Evolutionary conservation across 2,888 invertebrate genomes (phyloP).

Genomic region (Enchytraeus crypticus): DNA sequence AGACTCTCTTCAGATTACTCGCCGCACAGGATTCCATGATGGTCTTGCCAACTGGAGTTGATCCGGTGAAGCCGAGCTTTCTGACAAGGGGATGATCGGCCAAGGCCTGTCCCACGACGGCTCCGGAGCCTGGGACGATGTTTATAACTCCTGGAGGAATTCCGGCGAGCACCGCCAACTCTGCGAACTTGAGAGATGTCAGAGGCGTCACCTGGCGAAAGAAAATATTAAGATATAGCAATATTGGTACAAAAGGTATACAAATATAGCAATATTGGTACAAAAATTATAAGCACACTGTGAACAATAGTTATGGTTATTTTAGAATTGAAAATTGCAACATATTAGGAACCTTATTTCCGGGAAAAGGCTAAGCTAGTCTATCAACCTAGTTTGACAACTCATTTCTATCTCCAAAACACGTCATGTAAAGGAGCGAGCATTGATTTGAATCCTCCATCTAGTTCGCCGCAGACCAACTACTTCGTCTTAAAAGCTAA

Average conservation of each 20-base stretch:
- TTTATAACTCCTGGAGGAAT: slow-evolving; percentile 91
- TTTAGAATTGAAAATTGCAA: background rate
- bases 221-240: background rate
- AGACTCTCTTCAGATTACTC: slow-evolving; percentile 82
- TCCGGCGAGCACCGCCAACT: slow-evolving; percentile 78
- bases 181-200: slow-evolving; percentile 89
- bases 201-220: slow-evolving; percentile 62
- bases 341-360: no score
- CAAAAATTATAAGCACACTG: background rate
- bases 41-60: slow-evolving; percentile 78
- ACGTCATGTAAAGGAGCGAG: no score
- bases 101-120: slow-evolving; percentile 73
- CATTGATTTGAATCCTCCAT: no score
- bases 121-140: slow-evolving; percentile 74
- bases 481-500: no score
- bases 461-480: no score
- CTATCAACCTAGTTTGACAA: no score
- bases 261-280: background rate
- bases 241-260: background rate
- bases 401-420: no score
- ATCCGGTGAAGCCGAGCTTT: slow-evolving; percentile 92
- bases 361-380: no score
- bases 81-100: slow-evolving; percentile 75
- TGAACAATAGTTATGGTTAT: background rate
- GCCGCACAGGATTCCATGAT: slow-evolving; percentile 67